These are phyloP conservation scores for Salmo trutta DNA, from an alignment of 2,797 vertebrate genomes.

Conservation along the genomic window DNA sequence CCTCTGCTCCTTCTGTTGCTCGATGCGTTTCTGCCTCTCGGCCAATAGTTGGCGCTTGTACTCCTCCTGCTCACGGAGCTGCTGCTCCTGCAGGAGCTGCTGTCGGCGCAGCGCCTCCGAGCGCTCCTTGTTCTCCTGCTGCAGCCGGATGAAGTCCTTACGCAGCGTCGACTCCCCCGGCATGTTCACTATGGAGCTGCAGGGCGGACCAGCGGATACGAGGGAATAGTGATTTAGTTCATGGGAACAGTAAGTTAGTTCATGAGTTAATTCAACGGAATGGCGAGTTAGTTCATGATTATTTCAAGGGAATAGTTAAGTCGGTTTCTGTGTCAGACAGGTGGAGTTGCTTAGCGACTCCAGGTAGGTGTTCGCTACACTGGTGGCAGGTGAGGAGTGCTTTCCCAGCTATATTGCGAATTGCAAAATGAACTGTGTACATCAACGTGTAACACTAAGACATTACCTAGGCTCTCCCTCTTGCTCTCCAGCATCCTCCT, in stretches of 20 bases:
- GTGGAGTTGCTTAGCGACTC: not conserved
- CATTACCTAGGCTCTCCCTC: conserved; percentile 87
- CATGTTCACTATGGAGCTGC: conserved; percentile 89
- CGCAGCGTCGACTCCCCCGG: conserved; percentile 89
- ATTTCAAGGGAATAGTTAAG: not conserved
- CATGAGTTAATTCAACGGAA: no score
- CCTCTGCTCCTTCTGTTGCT: conserved; percentile 91
- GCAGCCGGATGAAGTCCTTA: conserved; percentile 88
- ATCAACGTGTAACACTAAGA: not conserved
- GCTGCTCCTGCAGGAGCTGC: conserved; percentile 84
- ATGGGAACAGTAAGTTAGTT: no score
- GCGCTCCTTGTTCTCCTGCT: conserved; percentile 92
- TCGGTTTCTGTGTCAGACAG: not conserved
- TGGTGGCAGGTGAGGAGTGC: not conserved
- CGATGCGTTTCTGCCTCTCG: conserved; percentile 88
- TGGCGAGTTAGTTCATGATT: no score
- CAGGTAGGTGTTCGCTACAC: not conserved
- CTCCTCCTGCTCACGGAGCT: conserved; percentile 87
- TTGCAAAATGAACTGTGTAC: not conserved
- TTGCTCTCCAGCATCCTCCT: conserved; percentile 83
- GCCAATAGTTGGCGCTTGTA: conserved; percentile 88
- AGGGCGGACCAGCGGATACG: not conserved
- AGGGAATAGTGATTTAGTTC: not conserved
- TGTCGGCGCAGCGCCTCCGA: conserved; percentile 85
- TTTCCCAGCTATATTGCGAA: not conserved